Percentiles rank a stretch among this genome's conserved stretches.
phyloP scores from a whole-genome alignment of 2,888 invertebrate genomes.

The Drosophila setosimentum region DNA sequence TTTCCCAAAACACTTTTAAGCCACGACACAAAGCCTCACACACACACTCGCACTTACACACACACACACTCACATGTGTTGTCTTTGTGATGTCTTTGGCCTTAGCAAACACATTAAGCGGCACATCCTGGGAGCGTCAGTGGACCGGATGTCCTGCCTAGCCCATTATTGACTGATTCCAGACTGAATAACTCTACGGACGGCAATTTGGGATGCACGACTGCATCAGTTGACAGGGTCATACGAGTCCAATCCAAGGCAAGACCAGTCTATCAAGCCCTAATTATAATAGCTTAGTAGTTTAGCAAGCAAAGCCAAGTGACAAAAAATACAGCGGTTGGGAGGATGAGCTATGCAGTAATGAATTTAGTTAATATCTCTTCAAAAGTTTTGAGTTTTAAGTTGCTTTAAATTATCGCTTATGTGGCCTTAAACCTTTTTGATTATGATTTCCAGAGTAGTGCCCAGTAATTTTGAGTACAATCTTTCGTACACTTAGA shows the following conservation, averaged over 20 bases:
- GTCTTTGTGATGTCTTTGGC: conserved; percentile 49
- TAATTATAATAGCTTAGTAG: conserved; percentile 24
- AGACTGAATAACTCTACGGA: conserved; percentile 54
- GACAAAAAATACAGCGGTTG: background rate
- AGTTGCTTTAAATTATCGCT: background rate
- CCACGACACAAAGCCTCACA: conserved; percentile 7
- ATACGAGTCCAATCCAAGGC: conserved; percentile 24
- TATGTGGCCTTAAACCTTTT: background rate
- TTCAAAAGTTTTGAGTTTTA: background rate
- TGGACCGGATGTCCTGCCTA: conserved; percentile 56
- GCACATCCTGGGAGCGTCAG: conserved; percentile 65
- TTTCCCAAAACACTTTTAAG: conserved; percentile 70
- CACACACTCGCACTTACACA: conserved; percentile 18
- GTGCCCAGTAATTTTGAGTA: background rate
- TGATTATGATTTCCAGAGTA: background rate
- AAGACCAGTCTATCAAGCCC: conserved; percentile 16
- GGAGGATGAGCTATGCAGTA: background rate
- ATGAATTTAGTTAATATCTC: background rate
- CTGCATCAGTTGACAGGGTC: conserved; percentile 57
- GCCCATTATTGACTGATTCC: conserved; percentile 43
- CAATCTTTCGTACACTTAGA: background rate
- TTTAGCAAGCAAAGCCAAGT: background rate
- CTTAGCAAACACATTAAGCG: conserved; percentile 60
- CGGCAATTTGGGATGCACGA: conserved; percentile 77
- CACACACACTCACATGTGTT: conserved; percentile 2